phyloP scores from a whole-genome alignment of 2,797 vertebrate genomes.

The Phalanger gymnotis region DNA sequence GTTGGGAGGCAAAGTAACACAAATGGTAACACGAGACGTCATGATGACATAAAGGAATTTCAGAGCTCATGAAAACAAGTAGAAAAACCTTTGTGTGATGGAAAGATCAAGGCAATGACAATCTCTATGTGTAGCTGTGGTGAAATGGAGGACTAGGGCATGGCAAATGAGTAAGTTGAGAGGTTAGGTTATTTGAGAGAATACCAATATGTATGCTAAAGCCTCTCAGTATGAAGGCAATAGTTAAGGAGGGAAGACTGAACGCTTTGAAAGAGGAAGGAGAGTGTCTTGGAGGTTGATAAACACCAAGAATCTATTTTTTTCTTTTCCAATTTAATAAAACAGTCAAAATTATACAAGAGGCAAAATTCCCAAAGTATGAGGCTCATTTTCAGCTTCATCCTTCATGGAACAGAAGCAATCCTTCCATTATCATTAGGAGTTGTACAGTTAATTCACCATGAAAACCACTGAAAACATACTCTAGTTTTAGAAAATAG shows the following conservation, averaged over 20 bases:
- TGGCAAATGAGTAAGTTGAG: background rate
- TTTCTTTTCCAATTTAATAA: constrained; percentile 27
- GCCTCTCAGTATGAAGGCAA: background rate
- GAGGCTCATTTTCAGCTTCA: constrained; percentile 53
- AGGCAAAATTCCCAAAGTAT: constrained; percentile 49
- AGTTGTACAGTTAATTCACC: constrained; percentile 47
- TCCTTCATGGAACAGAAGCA: constrained; percentile 31
- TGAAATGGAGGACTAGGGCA: background rate
- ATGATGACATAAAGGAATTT: too few relatives aligned
- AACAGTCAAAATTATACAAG: constrained; percentile 48
- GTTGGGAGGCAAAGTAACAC: too few relatives aligned
- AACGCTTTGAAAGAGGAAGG: background rate
- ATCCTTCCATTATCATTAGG: constrained; percentile 41
- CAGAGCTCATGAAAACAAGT: too few relatives aligned
- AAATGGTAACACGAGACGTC: too few relatives aligned
- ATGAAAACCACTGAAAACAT: constrained; percentile 35
- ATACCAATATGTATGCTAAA: background rate
- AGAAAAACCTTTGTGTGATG: too few relatives aligned
- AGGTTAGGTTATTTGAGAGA: background rate
- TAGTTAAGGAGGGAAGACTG: background rate
- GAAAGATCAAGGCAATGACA: background rate
- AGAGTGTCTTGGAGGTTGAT: background rate
- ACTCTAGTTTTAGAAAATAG: constrained; percentile 53
- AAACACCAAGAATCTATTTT: constrained; percentile 21
- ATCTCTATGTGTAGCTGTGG: too few relatives aligned